These are phyloP conservation scores for Perca fluviatilis DNA, from an alignment of 2,113 vertebrate genomes.

Conservation along the genomic window DNA sequence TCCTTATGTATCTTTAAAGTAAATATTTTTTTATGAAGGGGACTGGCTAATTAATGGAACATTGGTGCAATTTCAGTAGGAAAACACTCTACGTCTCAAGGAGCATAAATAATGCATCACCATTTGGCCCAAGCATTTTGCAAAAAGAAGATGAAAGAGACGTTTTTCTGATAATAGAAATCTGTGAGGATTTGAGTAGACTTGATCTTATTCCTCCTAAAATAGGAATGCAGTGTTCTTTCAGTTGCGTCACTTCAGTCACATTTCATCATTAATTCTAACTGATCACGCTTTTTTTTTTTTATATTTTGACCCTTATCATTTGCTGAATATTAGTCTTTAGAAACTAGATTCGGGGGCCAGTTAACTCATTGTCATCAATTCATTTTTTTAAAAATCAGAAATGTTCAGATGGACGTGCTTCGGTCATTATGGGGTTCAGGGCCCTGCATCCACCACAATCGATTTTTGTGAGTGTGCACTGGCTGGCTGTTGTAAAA, in stretches of 20 bases:
- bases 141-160: constrained; percentile 5
- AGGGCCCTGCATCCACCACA: neutral
- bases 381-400: neutral
- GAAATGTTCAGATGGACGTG: neutral
- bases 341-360: neutral
- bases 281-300: neutral
- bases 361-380: neutral
- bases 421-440: constrained; percentile 5
- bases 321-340: neutral
- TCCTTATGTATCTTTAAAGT: neutral
- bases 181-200: neutral
- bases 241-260: neutral
- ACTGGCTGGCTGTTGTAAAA: constrained; percentile 29
- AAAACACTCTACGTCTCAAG: constrained; percentile 17
- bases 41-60: constrained; percentile 7
- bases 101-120: constrained; percentile 45
- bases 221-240: neutral
- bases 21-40: neutral
- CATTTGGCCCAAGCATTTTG: neutral
- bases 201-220: neutral
- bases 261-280: neutral
- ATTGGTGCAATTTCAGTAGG: constrained; percentile 24
- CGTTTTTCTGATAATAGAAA: neutral
- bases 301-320: neutral
- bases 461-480: constrained; percentile 52